Conservation (phyloP, 2,797 vertebrate genomes). For the Decapterus maruadsi region DNA sequence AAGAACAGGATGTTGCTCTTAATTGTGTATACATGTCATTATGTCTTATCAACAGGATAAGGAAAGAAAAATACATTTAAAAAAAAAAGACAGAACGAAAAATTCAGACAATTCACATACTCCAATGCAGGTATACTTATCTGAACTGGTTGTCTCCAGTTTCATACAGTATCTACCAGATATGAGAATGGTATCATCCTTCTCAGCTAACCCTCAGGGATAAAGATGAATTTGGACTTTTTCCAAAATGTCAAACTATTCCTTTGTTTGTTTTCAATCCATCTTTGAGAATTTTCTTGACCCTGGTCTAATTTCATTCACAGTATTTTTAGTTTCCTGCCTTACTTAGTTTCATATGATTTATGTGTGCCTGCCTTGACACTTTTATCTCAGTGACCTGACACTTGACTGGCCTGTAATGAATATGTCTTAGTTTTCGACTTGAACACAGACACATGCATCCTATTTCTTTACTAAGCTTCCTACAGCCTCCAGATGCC, state of each 20-base stretch:
- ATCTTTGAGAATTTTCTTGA: neutral
- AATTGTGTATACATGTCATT: too few species aligned
- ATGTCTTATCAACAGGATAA: too few species aligned
- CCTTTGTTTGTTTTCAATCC: neutral
- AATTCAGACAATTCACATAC: too few species aligned
- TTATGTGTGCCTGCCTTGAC: slow-evolving; percentile 2
- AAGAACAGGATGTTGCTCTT: too few species aligned
- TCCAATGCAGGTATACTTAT: too few species aligned
- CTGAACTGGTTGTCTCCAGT: neutral
- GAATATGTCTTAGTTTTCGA: slow-evolving; percentile 30
- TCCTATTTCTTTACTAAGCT: slow-evolving; percentile 26
- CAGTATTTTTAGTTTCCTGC: slow-evolving; percentile 2
- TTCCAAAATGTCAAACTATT: neutral
- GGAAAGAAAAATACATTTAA: too few species aligned
- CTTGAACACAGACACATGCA: slow-evolving; percentile 23
- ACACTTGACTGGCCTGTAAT: slow-evolving; percentile 27
- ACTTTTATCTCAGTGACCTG: slow-evolving; percentile 12
- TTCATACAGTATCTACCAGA: neutral
- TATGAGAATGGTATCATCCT: neutral
- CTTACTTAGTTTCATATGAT: slow-evolving; percentile 7
- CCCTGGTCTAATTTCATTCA: neutral
- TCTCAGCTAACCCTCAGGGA: neutral
- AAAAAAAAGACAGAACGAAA: too few species aligned
- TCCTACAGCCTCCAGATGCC: slow-evolving; percentile 21
- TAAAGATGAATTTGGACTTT: neutral